phyloP scores from a whole-genome alignment of 2,113 vertebrate species.

The Callipepla squamata region DNA sequence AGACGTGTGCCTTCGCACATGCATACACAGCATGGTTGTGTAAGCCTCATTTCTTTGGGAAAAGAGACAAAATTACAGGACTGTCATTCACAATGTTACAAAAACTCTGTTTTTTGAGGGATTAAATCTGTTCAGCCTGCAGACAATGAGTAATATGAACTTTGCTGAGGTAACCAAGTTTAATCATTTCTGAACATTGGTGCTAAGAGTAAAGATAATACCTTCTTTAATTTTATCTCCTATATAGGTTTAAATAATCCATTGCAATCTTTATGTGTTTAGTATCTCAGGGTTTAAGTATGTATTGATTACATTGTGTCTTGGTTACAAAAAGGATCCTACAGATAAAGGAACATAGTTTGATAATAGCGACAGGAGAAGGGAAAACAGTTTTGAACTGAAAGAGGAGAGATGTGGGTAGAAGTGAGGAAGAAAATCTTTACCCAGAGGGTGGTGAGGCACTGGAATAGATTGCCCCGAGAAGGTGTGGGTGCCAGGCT shows the following conservation, averaged over 20 bases:
- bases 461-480: neutral
- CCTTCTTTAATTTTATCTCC: neutral
- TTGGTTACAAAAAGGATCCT: neutral
- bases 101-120: neutral
- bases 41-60: neutral
- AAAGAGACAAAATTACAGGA: neutral
- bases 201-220: neutral
- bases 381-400: neutral
- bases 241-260: neutral
- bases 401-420: neutral
- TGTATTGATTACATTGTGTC: accelerated
- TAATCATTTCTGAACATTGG: neutral
- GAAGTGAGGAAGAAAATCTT: neutral
- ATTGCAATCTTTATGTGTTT: neutral
- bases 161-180: neutral
- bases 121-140: neutral
- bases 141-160: neutral
- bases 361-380: neutral
- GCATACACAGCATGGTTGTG: neutral
- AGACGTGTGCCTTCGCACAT: accelerated
- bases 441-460: neutral
- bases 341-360: neutral
- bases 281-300: neutral
- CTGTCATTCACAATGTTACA: neutral
- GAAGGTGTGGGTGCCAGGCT: neutral